These are phyloP conservation scores for Syngnathus typhle DNA, from an alignment of 2,113 vertebrate genomes.

Conservation along the genomic window DNA sequence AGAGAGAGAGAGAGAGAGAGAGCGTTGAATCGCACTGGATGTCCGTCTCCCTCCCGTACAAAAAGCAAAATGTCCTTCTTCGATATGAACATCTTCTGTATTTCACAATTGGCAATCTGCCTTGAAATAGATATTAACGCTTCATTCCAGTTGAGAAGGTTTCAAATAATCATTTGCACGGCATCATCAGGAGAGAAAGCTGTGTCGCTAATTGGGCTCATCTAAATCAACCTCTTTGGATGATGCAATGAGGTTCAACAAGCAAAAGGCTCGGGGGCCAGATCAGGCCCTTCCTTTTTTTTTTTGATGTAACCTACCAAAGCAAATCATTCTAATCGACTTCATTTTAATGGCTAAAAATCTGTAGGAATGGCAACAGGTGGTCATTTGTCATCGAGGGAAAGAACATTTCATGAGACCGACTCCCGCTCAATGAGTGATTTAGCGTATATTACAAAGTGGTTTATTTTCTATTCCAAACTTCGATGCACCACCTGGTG, in stretches of 20 bases:
- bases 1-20: slow-evolving; percentile 26
- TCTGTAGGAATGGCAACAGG: no score
- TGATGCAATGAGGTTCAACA: neutral
- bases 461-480: neutral
- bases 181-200: neutral
- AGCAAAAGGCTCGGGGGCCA: no score
- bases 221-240: neutral
- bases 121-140: neutral
- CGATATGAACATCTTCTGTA: neutral
- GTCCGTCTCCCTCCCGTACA: slow-evolving; percentile 14
- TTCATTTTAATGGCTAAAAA: no score
- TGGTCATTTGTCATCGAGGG: no score
- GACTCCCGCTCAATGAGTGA: no score
- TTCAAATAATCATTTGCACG: neutral
- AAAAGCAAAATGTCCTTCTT: neutral
- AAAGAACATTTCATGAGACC: no score
- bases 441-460: no score
- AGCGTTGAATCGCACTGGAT: slow-evolving; percentile 49
- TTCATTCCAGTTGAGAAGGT: neutral
- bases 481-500: neutral
- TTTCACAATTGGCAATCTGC: neutral
- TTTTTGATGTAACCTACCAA: no score
- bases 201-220: neutral
- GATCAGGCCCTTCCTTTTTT: no score
- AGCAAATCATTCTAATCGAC: no score